These are phyloP conservation scores for Contarinia nasturtii DNA, from an alignment of 1,140 invertebrate species.

Conservation along the genomic window DNA sequence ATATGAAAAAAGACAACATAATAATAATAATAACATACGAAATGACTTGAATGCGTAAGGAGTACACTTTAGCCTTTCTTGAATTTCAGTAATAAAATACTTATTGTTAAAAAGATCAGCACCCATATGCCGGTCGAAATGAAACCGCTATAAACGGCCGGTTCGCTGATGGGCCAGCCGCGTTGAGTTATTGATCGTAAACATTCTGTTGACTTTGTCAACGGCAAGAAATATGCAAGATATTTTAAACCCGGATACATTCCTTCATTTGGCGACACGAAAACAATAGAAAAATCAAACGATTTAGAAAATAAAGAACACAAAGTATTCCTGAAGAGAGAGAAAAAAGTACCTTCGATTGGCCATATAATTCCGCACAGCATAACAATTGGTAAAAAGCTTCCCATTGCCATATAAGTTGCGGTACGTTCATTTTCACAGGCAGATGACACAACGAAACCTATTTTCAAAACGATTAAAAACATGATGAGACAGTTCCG, in stretches of 20 bases:
- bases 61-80: slow-evolving; percentile 46
- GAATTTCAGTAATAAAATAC: slow-evolving; percentile 61
- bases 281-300: too few species aligned
- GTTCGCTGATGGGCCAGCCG: slow-evolving; percentile 61
- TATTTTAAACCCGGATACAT: slow-evolving; percentile 64
- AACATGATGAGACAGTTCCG: too few species aligned
- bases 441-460: slow-evolving; percentile 71
- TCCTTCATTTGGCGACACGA: too few species aligned
- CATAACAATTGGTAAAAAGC: slow-evolving; percentile 81
- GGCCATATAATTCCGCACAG: slow-evolving; percentile 78
- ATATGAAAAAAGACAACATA: too few species aligned
- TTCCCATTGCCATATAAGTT: slow-evolving; percentile 80
- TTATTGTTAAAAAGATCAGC: slow-evolving; percentile 54
- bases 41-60: background rate
- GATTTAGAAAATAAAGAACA: too few species aligned
- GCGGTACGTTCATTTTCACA: slow-evolving; percentile 82
- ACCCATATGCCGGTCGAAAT: slow-evolving; percentile 72
- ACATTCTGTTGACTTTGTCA: slow-evolving; percentile 86
- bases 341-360: slow-evolving; percentile 48
- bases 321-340: too few species aligned
- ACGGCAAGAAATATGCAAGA: slow-evolving; percentile 53
- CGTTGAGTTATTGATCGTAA: slow-evolving; percentile 70
- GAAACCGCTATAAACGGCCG: slow-evolving; percentile 71
- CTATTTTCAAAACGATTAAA: slow-evolving; percentile 22
- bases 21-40: too few species aligned